These are phyloP conservation scores for Hypselothyrea guttata DNA, from an alignment of 2,888 invertebrate genomes.

Conservation along the genomic window DNA sequence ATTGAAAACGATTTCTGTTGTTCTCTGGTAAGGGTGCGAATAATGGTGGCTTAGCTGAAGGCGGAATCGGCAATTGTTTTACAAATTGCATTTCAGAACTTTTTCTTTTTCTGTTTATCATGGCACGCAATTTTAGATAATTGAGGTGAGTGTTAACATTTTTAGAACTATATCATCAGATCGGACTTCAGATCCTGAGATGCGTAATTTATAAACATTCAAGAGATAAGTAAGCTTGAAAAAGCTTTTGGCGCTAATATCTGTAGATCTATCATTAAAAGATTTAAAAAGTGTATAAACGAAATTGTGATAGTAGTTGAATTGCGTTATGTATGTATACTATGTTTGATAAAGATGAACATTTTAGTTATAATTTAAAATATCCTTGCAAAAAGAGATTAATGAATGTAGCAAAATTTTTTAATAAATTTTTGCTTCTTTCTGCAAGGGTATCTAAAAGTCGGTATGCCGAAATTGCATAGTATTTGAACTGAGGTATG, in stretches of 20 bases:
- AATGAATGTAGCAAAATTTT: too few relatives aligned
- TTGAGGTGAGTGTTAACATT: conserved; percentile 15
- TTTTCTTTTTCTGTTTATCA: conserved; percentile 1
- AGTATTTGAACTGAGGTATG: conserved; percentile 12
- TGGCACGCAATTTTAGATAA: conserved; percentile 37
- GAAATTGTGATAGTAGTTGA: too few relatives aligned
- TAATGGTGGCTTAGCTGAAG: conserved; percentile 28
- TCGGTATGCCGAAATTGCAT: conserved; percentile 34
- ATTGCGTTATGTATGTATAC: too few relatives aligned
- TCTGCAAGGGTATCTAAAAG: conserved; percentile 38
- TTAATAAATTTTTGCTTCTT: neutral
- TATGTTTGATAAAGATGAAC: too few relatives aligned
- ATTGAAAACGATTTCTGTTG: conserved; percentile 43
- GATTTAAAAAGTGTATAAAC: too few relatives aligned
- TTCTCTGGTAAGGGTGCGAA: conserved; percentile 46
- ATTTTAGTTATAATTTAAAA: too few relatives aligned
- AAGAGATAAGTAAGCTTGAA: too few relatives aligned
- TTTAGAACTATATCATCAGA: conserved; percentile 3
- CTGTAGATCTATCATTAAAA: too few relatives aligned
- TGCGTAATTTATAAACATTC: too few relatives aligned
- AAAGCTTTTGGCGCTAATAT: too few relatives aligned
- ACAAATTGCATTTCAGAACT: conserved; percentile 19
- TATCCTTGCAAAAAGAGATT: conserved; percentile 25
- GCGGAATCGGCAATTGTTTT: conserved; percentile 17
- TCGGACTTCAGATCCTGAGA: too few relatives aligned